Evolutionary conservation across 2,113 vertebrate species (phyloP), one percentile per base, ranked within the genome.

Genomic region (Aegypius monachus): DNA sequence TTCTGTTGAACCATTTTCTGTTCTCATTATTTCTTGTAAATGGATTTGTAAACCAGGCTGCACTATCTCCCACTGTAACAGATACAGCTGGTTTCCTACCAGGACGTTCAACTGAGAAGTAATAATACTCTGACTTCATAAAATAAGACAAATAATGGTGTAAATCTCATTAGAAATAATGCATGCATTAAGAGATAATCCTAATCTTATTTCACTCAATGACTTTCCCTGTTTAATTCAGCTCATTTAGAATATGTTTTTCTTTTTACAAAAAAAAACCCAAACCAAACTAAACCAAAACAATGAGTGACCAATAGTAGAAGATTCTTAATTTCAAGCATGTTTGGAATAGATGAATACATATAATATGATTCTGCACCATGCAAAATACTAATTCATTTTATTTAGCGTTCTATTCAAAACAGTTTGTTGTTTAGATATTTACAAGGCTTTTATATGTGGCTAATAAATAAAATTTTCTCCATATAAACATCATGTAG

Each of bases 161-260:
- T 71, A 84, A 74, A 92, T 91, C 21, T 94, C 67, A 91, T 78
- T 47, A 96, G 27, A 87, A 95, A 81, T 68, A 82, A 82, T 56
- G 14, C 9, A 85, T 59, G 9, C 26, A 95, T 94, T 97, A 86
- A 84, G 31, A 80, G 22, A 90, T 86, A 95, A 93, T 94, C 77
- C 31, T 92, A 40, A 86, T 67, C 3, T 94, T 97, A 81, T 94
- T 61, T 52, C 15, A 81, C 32, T 81, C 70, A 55, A 32, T 78
- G 34, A 25, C 8, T 79, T 90, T 80, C 25, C 45, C 34, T 78
- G 9, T 77, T 95, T 94, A 97, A 96, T 94, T 96, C 68, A 96
- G 93, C 12, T 93, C 45, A 63, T 93, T 81, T 88, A 9, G 40
- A 71, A 14, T 62, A 22, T 67, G n/a, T 52, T 70, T 65, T 81